Evolutionary conservation across 2,113 vertebrate genomes (phyloP), one percentile per base, ranked within the genome.

Genomic region (Tetrao urogallus): DNA sequence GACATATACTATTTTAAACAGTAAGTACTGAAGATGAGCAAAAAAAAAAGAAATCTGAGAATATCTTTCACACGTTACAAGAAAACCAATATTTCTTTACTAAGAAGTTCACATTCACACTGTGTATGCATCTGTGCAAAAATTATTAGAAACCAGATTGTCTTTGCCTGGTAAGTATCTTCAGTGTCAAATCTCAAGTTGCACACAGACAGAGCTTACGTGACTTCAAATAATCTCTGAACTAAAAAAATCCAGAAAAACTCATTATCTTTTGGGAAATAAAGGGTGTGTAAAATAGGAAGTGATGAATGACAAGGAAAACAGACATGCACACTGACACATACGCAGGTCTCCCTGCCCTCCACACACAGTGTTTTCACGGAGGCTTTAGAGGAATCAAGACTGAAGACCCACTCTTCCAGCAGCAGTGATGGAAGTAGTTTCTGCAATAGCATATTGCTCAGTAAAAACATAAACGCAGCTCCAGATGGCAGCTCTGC

Each of bases 401-500:
- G 47, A 67, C 32, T 17, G 13, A 74, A 22, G 25, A 65, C 47
- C 5, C 58, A 34, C 28, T 28, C 30, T 57, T 65, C 66, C 81
- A 57, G 73, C 61, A 87, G 81, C 70, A 84, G 54, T 8, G 58
- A 50, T 77, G 50, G 50, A 80, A 66, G 73, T 6, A 71, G 52
- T 71, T 75, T 56, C 80, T 2, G 8, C 83, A 88, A 3, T 3
- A 58, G 83, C 69, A 42, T 45, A 67, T 16, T 88, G 65, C 81
- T 84, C 42, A 34, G 43, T 21, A 64, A 42, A 92, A 93, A 84
- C 64, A 66, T 54, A 64, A 84, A 65, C 11, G 18, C 10, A 89
- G 82, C 70, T 93, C 84, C 91, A 94, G 94, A 87, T 84, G 89
- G 89, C 58, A 18, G 84, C 78, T 82, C 81, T 47, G 84, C 81